A percentile compares a stretch with the other conserved stretches of the same genome.
These are phyloP conservation scores for Lasiurus borealis DNA, from an alignment of 2,113 vertebrate genomes.

Conservation along the genomic window DNA sequence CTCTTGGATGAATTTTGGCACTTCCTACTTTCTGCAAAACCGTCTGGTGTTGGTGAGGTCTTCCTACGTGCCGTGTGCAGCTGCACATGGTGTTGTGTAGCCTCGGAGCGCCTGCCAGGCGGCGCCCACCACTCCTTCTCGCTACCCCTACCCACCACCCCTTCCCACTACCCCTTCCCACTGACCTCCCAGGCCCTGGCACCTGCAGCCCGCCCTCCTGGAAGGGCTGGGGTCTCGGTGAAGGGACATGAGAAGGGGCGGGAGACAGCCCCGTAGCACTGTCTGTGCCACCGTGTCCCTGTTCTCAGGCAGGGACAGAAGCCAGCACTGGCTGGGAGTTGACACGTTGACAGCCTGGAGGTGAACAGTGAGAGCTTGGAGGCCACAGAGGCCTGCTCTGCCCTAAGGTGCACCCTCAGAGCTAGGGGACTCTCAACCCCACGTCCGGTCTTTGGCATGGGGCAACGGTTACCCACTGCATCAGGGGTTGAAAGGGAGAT, in stretches of 20 bases:
- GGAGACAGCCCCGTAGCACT: neutral
- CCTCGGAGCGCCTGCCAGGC: no score
- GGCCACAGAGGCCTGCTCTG: neutral
- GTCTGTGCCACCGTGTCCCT: neutral
- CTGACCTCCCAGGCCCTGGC: rapidly evolving
- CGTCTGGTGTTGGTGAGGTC: neutral
- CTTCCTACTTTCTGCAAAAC: neutral
- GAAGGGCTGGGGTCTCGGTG: neutral
- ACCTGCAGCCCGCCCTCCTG: neutral
- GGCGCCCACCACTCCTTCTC: rapidly evolving
- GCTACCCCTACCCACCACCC: no score
- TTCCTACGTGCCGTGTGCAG: rapidly evolving
- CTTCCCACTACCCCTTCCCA: no score
- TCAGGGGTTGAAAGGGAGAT: neutral
- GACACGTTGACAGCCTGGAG: neutral
- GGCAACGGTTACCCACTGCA: no score
- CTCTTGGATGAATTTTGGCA: neutral
- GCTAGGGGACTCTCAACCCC: neutral
- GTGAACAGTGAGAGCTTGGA: neutral
- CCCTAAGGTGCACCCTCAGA: no score
- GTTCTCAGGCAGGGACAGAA: neutral
- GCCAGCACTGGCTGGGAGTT: neutral
- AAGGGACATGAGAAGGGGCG: neutral
- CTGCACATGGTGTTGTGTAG: rapidly evolving
- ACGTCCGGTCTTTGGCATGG: neutral